A percentile compares a stretch with the other conserved stretches of the same genome.
These are phyloP conservation scores for Discoglossus pictus DNA, from an alignment of 2,797 vertebrate genomes.

Conservation along the genomic window DNA sequence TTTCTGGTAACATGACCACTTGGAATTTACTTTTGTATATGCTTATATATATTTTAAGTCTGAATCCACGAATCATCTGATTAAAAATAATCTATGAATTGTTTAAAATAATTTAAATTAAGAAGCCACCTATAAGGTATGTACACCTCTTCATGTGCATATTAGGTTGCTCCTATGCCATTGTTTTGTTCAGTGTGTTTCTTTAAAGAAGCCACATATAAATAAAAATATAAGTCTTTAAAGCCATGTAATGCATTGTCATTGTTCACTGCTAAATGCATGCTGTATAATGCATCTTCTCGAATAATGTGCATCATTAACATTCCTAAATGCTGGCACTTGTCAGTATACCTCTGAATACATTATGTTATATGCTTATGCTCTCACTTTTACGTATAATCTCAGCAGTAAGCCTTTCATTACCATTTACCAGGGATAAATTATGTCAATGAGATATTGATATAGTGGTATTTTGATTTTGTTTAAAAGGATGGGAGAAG, in stretches of 20 bases:
- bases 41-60: too few species aligned
- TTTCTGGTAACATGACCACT: too few species aligned
- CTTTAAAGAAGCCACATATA: not conserved
- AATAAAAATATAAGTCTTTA: slow-evolving; percentile 38
- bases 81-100: too few species aligned
- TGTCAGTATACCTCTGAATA: slow-evolving; percentile 23
- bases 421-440: not conserved
- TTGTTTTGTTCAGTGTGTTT: too few species aligned
- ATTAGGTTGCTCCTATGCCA: too few species aligned
- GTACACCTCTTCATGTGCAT: too few species aligned
- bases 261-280: slow-evolving; percentile 18
- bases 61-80: too few species aligned
- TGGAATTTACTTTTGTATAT: too few species aligned
- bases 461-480: too few species aligned
- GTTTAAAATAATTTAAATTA: too few species aligned
- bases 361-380: slow-evolving; percentile 29
- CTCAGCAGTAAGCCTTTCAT: not conserved
- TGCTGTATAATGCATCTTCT: slow-evolving; percentile 28
- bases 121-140: too few species aligned
- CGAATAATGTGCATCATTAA: not conserved
- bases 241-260: slow-evolving; percentile 31
- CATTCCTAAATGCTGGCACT: slow-evolving; percentile 36
- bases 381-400: slow-evolving; percentile 9
- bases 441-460: not conserved
- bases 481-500: too few species aligned